phyloP scores from a whole-genome alignment of 37 sponge, comb jelly and placozoan species.

The Lycopodina hypogea region DNA sequence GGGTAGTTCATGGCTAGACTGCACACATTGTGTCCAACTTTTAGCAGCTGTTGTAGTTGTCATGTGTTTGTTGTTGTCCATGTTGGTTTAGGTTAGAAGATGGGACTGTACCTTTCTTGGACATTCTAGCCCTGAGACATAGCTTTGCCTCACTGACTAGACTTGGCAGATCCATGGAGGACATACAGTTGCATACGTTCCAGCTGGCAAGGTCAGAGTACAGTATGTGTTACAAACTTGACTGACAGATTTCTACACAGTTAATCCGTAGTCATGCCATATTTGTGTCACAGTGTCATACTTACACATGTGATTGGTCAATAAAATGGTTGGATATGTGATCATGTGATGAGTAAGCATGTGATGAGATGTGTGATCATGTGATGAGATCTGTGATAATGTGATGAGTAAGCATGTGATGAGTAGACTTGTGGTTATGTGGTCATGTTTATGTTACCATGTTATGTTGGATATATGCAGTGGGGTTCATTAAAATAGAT shows the following conservation, averaged over 20 bases:
- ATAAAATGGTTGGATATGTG: background rate
- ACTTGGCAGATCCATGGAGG: slow-evolving; percentile 52
- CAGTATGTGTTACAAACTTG: background rate
- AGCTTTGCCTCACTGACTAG: slow-evolving; percentile 69
- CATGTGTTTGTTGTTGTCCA: background rate
- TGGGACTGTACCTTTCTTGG: slow-evolving; percentile 88
- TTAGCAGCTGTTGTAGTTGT: background rate
- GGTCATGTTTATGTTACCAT: too few species aligned
- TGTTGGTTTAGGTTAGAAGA: slow-evolving; percentile 72
- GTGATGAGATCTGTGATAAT: too few species aligned
- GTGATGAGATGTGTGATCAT: too few species aligned
- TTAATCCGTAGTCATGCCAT: background rate
- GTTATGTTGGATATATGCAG: too few species aligned
- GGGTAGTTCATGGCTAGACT: background rate
- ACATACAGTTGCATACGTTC: slow-evolving; percentile 69
- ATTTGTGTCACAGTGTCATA: background rate
- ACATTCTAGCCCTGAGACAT: slow-evolving; percentile 77
- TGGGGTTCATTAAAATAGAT: too few species aligned
- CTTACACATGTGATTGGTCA: slow-evolving; percentile 3
- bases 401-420: too few species aligned
- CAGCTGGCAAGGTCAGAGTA: slow-evolving; percentile 48
- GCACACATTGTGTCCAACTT: too few species aligned
- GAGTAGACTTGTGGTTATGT: too few species aligned
- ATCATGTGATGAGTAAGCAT: too few species aligned
- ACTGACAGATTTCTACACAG: too few species aligned